Base-by-base conservation (phyloP, 2,797 vertebrate genomes). In the Hoplostethus atlanticus region DNA sequence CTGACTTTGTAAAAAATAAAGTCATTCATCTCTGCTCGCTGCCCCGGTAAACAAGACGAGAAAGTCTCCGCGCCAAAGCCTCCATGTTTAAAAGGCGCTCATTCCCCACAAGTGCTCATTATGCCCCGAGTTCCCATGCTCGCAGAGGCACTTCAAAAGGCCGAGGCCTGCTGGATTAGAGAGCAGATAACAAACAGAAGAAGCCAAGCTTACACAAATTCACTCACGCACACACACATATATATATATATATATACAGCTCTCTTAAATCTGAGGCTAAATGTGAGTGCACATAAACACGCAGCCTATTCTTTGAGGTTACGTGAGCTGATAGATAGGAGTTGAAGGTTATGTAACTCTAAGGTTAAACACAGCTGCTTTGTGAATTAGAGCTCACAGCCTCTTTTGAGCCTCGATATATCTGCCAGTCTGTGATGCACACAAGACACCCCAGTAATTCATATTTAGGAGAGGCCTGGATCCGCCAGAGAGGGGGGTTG, bases 121-220 rank as follows among this genome's bases (percentile, higher is more conserved):
- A 89, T 61, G 67, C 73, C 79, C 69, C 67, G 78, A 59, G 80
- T 84, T 80, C 85, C 77, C 79, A 76, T 74, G 84, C 80, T 81
- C 73, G 68, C 76, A 74, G 60, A 56, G 73, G 74, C 64, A 75
- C 84, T 89, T 92, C 88, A 91, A 90, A 74, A 76, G 81, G 11
- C 73, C 53, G 74, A 42, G 70, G 54, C 38, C 53, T 30, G 40
- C 72, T 81, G 88, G 79, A 87, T 87, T 82, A 90, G 73, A 79
- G 85, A 75, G 79, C 40, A 61, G 61, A 74, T 30, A 59, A 53
- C 25, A 46, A 53, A 68, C 62, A 64, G 56, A 10, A 42, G 16
- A 51, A 21, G 13, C 11, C 16, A 21, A 61, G 3, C 6, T 55
- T 21, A 16, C 52, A 11, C 61, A 62, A 42, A 60, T 42, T 48